These are phyloP conservation scores for Atta cephalotes DNA, from an alignment of 1,140 invertebrate genomes.

Conservation along the genomic window DNA sequence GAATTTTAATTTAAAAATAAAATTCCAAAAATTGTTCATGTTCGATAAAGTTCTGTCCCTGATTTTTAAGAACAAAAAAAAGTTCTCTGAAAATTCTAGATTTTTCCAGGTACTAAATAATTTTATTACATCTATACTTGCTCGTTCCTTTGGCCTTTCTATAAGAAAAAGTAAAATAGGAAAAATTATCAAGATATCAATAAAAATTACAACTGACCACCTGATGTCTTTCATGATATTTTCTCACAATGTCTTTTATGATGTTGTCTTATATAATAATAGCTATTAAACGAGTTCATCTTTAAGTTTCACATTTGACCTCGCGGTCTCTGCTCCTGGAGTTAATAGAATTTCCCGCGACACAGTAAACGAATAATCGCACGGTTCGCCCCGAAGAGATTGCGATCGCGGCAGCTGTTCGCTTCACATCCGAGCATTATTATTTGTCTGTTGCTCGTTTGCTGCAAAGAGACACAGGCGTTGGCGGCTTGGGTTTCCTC, in stretches of 20 bases:
- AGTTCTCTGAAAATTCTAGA: too few species aligned
- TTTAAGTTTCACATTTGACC: background rate
- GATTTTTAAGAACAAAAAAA: too few species aligned
- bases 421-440: slow-evolving; percentile 36
- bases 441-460: slow-evolving; percentile 36
- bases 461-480: background rate
- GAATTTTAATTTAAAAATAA: too few species aligned
- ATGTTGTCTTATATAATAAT: background rate
- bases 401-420: slow-evolving; percentile 35
- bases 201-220: background rate
- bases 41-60: too few species aligned
- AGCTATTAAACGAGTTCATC: slow-evolving; percentile 15
- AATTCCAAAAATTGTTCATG: too few species aligned
- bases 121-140: too few species aligned
- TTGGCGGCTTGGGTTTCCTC: slow-evolving; percentile 20
- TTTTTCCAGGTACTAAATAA: too few species aligned
- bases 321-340: background rate
- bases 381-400: slow-evolving; percentile 19
- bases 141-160: too few species aligned
- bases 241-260: background rate
- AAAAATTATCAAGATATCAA: background rate
- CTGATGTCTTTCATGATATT: background rate
- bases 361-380: slow-evolving; percentile 44
- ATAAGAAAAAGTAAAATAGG: background rate
- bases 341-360: slow-evolving; percentile 30